Conservation (phyloP, 2,888 invertebrate species). For the Incurvaria masculella region DNA sequence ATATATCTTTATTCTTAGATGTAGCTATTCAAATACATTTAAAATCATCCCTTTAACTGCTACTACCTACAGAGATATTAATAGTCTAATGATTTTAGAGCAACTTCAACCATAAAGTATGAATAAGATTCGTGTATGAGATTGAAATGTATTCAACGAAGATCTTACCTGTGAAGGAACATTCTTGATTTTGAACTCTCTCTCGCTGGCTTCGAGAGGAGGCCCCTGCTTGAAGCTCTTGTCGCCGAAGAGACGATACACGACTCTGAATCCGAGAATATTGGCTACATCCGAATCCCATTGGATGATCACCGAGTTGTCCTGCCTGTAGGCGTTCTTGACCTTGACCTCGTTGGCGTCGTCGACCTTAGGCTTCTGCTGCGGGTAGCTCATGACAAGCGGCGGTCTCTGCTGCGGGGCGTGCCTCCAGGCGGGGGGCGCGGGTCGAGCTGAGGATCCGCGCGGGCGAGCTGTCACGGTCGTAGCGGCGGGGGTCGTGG, state of each 20-base stretch:
- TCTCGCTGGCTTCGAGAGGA: conserved; percentile 82
- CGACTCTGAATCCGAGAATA: conserved; percentile 85
- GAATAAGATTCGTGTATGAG: no score
- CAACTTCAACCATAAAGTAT: no score
- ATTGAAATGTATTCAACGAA: no score
- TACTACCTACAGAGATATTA: no score
- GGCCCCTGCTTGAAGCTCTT: conserved; percentile 88
- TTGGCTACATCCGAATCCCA: conserved; percentile 89
- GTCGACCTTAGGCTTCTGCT: conserved; percentile 61
- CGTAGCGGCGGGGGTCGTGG: conserved; percentile 14
- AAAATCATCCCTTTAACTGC: no score
- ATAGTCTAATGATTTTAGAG: no score
- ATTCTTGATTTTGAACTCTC: conserved; percentile 91
- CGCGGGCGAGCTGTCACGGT: conserved; percentile 17
- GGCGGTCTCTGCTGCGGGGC: conserved; percentile 64
- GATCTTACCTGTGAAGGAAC: conserved; percentile 76
- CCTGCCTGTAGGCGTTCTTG: conserved; percentile 81
- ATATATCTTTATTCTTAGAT: no score
- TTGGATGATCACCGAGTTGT: conserved; percentile 84
- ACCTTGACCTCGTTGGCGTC: conserved; percentile 77
- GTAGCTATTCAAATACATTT: no score
- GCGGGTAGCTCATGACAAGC: conserved; percentile 67
- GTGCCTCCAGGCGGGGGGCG: conserved; percentile 46
- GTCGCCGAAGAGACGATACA: conserved; percentile 86
- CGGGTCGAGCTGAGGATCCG: conserved; percentile 33